Conservation (phyloP, 2,113 vertebrate genomes). For the Apistogramma diplotaenia region DNA sequence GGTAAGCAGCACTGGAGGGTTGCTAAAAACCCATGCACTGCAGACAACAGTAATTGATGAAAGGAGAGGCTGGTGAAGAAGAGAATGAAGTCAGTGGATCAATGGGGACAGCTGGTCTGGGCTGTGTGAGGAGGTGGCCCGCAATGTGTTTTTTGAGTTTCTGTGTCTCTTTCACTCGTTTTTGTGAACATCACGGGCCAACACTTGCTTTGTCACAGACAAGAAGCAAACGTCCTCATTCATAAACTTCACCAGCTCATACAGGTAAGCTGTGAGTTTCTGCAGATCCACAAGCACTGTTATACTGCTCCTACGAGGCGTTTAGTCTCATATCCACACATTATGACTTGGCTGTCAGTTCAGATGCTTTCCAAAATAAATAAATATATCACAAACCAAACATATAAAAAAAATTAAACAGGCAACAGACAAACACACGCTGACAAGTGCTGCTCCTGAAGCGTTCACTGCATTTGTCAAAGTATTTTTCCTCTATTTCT, state of each 20-base stretch:
- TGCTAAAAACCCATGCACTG: background rate
- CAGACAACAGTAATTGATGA: conserved; percentile 28
- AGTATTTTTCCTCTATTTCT: background rate
- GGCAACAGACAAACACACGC: background rate
- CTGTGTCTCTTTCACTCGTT: conserved; percentile 6
- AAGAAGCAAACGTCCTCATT: background rate
- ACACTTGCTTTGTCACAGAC: background rate
- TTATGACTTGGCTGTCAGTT: background rate
- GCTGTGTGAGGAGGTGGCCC: conserved; percentile 31
- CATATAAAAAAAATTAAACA: background rate
- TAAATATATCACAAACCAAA: background rate
- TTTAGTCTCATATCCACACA: background rate
- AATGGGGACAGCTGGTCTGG: conserved; percentile 29
- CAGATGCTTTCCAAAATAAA: background rate
- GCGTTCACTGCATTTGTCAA: background rate
- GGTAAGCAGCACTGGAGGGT: background rate
- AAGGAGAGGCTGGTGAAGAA: conserved; percentile 12
- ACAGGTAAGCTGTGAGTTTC: background rate
- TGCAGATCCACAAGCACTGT: background rate
- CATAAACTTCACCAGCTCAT: background rate
- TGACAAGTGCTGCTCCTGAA: background rate
- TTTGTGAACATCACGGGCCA: background rate
- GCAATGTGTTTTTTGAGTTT: conserved; percentile 8
- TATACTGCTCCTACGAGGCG: background rate
- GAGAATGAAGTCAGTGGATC: conserved; percentile 47